Percentiles rank a stretch among this genome's conserved stretches.
These are phyloP conservation scores for Thalassophryne amazonica DNA, from an alignment of 2,797 vertebrate genomes.

Conservation along the genomic window DNA sequence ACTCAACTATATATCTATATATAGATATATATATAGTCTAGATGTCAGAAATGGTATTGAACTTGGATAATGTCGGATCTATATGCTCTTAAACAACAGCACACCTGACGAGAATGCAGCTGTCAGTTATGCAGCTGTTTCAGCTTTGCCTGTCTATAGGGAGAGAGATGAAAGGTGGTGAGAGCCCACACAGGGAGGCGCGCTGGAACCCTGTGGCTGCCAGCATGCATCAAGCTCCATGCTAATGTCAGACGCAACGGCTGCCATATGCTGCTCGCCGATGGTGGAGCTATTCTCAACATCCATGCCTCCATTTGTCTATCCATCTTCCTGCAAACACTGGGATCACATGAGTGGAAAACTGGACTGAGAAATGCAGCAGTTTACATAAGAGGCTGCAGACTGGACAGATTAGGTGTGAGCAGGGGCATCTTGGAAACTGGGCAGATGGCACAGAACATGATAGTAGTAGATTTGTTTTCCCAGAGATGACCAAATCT, in stretches of 20 bases:
- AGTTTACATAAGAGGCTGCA: slow-evolving; percentile 57
- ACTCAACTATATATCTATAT: no score
- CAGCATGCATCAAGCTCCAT: slow-evolving; percentile 30
- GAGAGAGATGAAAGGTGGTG: not conserved
- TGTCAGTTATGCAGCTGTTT: no score
- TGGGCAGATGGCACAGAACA: slow-evolving; percentile 50
- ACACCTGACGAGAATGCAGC: slow-evolving; percentile 50
- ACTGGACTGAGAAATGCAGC: slow-evolving; percentile 30
- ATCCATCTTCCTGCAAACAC: slow-evolving; percentile 18
- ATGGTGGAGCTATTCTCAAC: slow-evolving; percentile 37
- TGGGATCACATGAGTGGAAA: slow-evolving; percentile 27
- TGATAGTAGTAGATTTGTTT: slow-evolving; percentile 35
- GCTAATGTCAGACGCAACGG: slow-evolving; percentile 25
- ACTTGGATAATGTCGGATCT: no score
- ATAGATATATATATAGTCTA: no score
- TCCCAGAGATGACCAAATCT: slow-evolving; percentile 30
- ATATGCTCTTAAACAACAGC: slow-evolving; percentile 50
- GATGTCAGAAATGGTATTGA: no score
- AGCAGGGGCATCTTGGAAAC: slow-evolving; percentile 25
- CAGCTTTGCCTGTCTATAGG: no score
- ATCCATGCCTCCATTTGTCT: slow-evolving; percentile 3
- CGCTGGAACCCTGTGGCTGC: slow-evolving; percentile 10
- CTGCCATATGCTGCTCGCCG: slow-evolving; percentile 42
- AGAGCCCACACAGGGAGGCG: slow-evolving; percentile 16
- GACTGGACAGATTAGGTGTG: slow-evolving; percentile 50